A percentile compares a stretch with the other conserved stretches of the same genome.
Evolutionary conservation across 2,888 invertebrate genomes (phyloP).

Genomic region (Podabrus alpinus): DNA sequence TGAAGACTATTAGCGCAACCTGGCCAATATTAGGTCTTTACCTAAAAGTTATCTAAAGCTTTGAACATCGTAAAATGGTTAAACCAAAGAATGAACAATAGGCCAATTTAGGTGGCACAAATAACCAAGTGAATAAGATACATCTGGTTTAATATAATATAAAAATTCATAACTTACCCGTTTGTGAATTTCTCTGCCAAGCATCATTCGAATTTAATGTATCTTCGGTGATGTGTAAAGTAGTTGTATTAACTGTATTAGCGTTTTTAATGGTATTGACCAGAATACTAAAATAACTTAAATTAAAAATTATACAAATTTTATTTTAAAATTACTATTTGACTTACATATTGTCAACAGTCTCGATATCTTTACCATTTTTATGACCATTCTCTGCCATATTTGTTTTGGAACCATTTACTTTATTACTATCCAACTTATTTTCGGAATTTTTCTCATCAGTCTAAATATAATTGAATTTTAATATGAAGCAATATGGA

Average conservation of each 20-base stretch:
- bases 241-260: slow-evolving; percentile 52
- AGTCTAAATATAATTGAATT: slow-evolving; percentile 33
- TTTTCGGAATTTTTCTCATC: slow-evolving; percentile 43
- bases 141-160: neutral
- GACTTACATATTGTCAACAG: slow-evolving; percentile 55
- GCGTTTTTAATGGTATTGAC: slow-evolving; percentile 55
- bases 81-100: too few species aligned
- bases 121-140: too few species aligned
- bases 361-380: slow-evolving; percentile 51
- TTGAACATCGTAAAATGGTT: too few species aligned
- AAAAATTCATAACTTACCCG: slow-evolving; percentile 44
- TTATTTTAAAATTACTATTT: neutral
- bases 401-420: slow-evolving; percentile 50
- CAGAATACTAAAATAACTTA: slow-evolving; percentile 48
- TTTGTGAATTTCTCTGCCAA: slow-evolving; percentile 53
- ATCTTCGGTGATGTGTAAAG: slow-evolving; percentile 52
- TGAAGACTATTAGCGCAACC: too few species aligned
- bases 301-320: neutral
- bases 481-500: too few species aligned
- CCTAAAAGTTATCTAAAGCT: too few species aligned
- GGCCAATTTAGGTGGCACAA: too few species aligned
- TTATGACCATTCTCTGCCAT: slow-evolving; percentile 44
- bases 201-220: slow-evolving; percentile 55
- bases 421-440: slow-evolving; percentile 36
- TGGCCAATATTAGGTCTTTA: too few species aligned